A percentile compares a stretch with the other conserved stretches of the same genome.
Conservation (phyloP, 2,888 invertebrate genomes). For the Machimus atricapillus region DNA sequence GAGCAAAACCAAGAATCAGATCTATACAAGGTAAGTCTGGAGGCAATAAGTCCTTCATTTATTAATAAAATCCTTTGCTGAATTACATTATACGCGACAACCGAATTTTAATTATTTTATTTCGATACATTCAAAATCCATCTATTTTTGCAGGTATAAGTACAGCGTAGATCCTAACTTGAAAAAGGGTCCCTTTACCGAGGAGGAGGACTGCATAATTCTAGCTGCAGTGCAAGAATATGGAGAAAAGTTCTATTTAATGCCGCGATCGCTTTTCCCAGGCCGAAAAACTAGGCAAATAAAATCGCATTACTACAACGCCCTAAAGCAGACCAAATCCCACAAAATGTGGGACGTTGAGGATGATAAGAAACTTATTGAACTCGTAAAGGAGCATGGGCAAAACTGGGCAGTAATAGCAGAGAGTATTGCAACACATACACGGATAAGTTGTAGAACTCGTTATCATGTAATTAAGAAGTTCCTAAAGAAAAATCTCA, state of each 20-base stretch:
- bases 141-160: conserved; percentile 57
- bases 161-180: conserved; percentile 62
- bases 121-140: neutral
- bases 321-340: conserved; percentile 58
- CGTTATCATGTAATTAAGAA: conserved; percentile 66
- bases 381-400: conserved; percentile 64
- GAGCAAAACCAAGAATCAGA: conserved; percentile 70
- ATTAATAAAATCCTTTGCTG: too few relatives aligned
- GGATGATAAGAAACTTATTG: conserved; percentile 69
- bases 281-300: conserved; percentile 70
- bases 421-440: conserved; percentile 65
- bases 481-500: conserved; percentile 65
- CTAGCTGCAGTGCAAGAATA: conserved; percentile 69
- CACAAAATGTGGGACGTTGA: conserved; percentile 68
- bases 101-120: too few relatives aligned
- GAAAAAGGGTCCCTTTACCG: conserved; percentile 70
- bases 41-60: neutral
- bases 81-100: too few relatives aligned
- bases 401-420: conserved; percentile 66
- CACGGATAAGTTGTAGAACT: conserved; percentile 68
- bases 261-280: conserved; percentile 67
- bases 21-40: conserved; percentile 67
- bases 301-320: conserved; percentile 67
- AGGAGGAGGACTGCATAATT: conserved; percentile 72
- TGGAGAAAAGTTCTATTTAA: conserved; percentile 68